These are phyloP conservation scores for Oophaga sylvatica DNA, from an alignment of 2,797 vertebrate genomes.

Conservation along the genomic window DNA sequence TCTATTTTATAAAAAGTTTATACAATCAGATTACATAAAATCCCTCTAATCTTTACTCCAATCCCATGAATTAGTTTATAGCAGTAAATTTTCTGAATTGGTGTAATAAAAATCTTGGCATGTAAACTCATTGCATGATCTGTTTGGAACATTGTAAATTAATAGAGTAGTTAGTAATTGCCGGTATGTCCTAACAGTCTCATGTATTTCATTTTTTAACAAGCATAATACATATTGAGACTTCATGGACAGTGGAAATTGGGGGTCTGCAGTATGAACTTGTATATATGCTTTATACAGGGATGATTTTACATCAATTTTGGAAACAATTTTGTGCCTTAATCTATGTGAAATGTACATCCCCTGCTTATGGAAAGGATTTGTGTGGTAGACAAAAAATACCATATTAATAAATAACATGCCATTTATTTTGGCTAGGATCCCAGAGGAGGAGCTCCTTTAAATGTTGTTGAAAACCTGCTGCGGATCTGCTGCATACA, in stretches of 20 bases:
- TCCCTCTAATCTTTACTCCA: neutral
- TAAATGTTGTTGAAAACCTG: too few species aligned
- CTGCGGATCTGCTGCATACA: too few species aligned
- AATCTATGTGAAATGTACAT: too few species aligned
- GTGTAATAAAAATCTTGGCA: neutral
- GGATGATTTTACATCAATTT: too few species aligned
- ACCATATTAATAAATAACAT: too few species aligned
- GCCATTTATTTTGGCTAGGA: too few species aligned
- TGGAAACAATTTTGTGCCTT: too few species aligned
- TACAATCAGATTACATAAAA: neutral
- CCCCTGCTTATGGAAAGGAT: too few species aligned
- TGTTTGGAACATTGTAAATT: neutral
- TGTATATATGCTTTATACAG: too few species aligned
- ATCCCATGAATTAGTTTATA: neutral
- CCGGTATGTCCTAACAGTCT: neutral
- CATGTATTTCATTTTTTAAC: neutral
- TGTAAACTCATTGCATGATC: neutral
- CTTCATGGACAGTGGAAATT: neutral
- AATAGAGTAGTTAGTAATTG: neutral
- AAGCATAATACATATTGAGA: neutral
- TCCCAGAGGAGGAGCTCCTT: too few species aligned
- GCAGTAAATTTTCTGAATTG: neutral
- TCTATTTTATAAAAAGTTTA: neutral
- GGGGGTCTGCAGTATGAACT: neutral
- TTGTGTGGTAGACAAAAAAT: too few species aligned